phyloP scores from a whole-genome alignment of 2,113 vertebrate genomes.

The Oceanodroma tethys region DNA sequence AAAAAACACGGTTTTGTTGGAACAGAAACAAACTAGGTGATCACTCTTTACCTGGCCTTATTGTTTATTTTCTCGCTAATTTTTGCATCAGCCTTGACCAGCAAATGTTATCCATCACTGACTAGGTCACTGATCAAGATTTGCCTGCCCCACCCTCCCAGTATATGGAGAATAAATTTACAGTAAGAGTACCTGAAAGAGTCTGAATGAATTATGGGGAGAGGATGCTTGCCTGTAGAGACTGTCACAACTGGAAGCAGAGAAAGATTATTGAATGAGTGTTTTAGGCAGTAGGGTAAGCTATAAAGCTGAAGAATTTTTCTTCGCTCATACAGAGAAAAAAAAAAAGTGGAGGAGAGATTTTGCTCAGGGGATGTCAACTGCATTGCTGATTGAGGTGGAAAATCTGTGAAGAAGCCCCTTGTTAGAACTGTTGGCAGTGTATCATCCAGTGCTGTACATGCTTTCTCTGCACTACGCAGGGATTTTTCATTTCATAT shows the following conservation, averaged over 20 bases:
- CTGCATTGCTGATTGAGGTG: slow-evolving; percentile 44
- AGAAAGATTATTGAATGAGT: neutral
- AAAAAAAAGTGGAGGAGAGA: neutral
- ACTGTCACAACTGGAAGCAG: neutral
- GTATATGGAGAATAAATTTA: neutral
- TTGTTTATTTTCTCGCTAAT: neutral
- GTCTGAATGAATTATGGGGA: neutral
- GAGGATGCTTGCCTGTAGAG: neutral
- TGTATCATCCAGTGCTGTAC: neutral
- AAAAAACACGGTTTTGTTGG: neutral
- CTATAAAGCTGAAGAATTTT: neutral
- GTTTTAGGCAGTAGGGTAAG: neutral
- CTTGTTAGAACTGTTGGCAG: slow-evolving; percentile 40
- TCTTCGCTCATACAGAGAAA: neutral
- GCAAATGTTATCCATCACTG: neutral
- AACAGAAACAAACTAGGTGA: neutral
- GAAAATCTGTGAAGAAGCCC: slow-evolving; percentile 46
- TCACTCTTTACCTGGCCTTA: neutral
- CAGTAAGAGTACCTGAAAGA: neutral
- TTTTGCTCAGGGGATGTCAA: slow-evolving; percentile 27
- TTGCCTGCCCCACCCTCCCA: neutral
- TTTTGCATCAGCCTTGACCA: neutral
- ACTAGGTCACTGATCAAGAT: neutral
- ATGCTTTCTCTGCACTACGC: neutral
- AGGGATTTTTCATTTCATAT: slow-evolving; percentile 38